A percentile compares a stretch with the other conserved stretches of the same genome.
Conservation (phyloP, 2,113 vertebrate species). For the Cyanoliseus patagonus region DNA sequence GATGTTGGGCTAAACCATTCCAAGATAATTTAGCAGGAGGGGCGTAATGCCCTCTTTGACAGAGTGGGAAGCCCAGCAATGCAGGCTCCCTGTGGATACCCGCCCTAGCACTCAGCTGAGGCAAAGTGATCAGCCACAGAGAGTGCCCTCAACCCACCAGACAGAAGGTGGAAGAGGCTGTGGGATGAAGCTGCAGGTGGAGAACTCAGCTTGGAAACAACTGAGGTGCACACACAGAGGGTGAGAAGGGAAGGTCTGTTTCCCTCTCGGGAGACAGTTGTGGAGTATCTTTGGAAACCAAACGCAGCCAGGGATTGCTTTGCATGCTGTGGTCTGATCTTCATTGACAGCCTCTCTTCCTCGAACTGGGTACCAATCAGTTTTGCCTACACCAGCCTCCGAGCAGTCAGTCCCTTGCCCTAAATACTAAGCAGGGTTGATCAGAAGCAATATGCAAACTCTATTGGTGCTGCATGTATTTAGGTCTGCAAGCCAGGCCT, state of each 20-base stretch:
- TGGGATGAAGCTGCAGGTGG: background rate
- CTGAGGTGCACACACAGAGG: background rate
- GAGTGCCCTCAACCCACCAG: background rate
- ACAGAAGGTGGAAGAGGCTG: background rate
- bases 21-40: background rate
- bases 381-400: background rate
- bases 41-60: background rate
- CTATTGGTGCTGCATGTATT: background rate
- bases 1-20: background rate
- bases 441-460: background rate
- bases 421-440: background rate
- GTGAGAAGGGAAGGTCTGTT: background rate
- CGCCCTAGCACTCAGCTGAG: background rate
- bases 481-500: background rate
- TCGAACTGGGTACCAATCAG: background rate
- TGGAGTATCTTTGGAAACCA: background rate
- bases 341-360: background rate
- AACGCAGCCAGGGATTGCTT: background rate
- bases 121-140: background rate
- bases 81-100: background rate
- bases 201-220: background rate
- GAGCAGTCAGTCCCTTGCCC: background rate
- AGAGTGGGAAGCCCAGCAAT: background rate
- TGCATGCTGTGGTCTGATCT: background rate
- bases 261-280: background rate